Evolutionary conservation across 2,113 vertebrate species (phyloP).

Genomic region (Pollimyrus isidori): DNA sequence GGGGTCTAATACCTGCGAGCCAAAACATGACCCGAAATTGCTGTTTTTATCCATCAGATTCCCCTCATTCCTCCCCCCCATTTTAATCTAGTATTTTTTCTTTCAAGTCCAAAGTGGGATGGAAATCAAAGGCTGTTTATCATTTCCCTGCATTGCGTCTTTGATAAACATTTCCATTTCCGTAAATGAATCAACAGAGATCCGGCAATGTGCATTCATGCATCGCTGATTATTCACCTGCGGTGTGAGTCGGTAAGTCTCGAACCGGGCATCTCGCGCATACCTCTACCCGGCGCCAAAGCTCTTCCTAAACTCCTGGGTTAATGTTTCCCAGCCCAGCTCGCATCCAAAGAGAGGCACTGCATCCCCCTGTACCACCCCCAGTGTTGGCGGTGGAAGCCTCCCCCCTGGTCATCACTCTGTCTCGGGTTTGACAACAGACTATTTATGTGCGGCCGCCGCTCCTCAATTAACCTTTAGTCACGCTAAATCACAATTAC

Average conservation of each 20-base stretch:
- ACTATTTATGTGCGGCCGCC: constrained; percentile 31
- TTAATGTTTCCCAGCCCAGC: background rate
- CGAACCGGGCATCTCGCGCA: background rate
- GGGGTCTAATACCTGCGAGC: background rate
- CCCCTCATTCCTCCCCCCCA: background rate
- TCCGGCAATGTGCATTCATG: background rate
- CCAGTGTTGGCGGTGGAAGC: constrained; percentile 14
- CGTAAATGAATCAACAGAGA: background rate
- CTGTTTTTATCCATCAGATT: background rate
- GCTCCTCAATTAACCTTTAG: constrained; percentile 43
- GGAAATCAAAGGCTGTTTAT: background rate
- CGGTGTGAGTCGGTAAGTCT: background rate
- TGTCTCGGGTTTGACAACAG: constrained; percentile 26
- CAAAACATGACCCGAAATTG: background rate
- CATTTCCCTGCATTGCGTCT: background rate
- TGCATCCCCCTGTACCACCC: background rate
- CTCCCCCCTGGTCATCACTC: constrained; percentile 25
- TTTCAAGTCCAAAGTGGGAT: background rate
- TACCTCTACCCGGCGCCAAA: background rate
- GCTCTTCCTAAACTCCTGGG: background rate
- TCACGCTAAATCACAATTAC: constrained; percentile 39
- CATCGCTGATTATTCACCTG: background rate
- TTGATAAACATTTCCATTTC: background rate
- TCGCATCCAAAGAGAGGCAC: background rate
- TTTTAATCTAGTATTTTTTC: background rate